Percentiles rank a stretch among this genome's conserved stretches.
phyloP scores from a whole-genome alignment of 2,797 vertebrate species.

The Squalus acanthias region DNA sequence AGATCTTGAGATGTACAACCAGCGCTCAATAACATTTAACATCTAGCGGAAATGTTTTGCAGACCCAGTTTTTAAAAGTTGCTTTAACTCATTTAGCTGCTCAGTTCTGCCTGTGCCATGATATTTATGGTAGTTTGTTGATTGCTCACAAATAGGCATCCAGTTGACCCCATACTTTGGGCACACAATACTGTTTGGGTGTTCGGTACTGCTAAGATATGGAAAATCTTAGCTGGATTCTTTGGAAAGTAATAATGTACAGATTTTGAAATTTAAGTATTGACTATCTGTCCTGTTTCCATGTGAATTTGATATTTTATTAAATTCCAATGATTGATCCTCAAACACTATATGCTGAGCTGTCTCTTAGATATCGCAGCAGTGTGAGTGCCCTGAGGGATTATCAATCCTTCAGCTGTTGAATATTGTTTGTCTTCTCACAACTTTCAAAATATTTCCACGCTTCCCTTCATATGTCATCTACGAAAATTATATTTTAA shows the following conservation, averaged over 20 bases:
- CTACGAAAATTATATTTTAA: background rate
- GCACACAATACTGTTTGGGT: background rate
- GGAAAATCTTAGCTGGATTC: background rate
- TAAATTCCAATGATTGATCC: background rate
- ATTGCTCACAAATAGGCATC: background rate
- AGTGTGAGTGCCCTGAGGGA: background rate
- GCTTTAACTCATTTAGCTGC: background rate
- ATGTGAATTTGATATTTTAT: background rate
- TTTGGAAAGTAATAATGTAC: no score
- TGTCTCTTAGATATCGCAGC: background rate
- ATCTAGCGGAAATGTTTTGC: background rate
- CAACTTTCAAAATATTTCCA: background rate
- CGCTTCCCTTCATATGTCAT: background rate
- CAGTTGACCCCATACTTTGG: no score
- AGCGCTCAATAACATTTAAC: background rate
- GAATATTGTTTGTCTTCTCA: background rate
- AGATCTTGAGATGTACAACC: background rate
- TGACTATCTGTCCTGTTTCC: background rate
- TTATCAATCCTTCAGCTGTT: background rate
- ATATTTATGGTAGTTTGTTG: background rate
- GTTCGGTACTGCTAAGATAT: background rate
- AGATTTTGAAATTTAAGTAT: background rate
- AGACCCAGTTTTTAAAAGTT: background rate
- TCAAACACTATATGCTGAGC: background rate
- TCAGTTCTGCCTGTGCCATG: background rate